Conservation (phyloP, 2,888 invertebrate genomes). For the Capitulum mitella region DNA sequence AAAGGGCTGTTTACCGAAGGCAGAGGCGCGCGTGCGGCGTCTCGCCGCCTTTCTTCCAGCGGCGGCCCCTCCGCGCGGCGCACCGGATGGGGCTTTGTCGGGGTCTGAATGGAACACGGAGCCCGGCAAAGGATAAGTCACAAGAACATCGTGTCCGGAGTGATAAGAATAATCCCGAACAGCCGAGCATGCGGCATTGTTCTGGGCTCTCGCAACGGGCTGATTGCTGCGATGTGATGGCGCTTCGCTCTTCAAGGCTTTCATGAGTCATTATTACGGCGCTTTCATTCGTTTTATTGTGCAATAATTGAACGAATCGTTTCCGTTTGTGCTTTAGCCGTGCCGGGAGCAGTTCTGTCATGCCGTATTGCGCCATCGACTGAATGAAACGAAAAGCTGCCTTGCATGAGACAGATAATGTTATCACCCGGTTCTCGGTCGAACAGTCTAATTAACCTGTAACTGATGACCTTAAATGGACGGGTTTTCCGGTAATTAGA, state of each 20-base stretch:
- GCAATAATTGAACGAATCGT: background rate
- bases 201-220: background rate
- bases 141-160: background rate
- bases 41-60: too few relatives aligned
- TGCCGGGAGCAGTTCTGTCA: background rate
- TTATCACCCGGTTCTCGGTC: background rate
- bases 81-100: background rate
- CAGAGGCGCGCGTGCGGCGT: too few relatives aligned
- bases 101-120: background rate
- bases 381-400: background rate
- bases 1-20: background rate
- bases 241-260: background rate
- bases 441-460: background rate
- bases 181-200: background rate
- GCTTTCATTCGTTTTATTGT: background rate
- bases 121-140: background rate
- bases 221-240: background rate
- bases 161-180: background rate
- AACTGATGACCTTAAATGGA: background rate
- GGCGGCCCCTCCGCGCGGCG: background rate
- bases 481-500: background rate
- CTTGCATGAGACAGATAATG: constrained; percentile 5
- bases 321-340: background rate
- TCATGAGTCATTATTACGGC: background rate
- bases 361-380: background rate